Evolutionary conservation across 1,140 invertebrate genomes (phyloP), one percentile per base, ranked within the genome.

Genomic region (Dermatophagoides farinae): DNA sequence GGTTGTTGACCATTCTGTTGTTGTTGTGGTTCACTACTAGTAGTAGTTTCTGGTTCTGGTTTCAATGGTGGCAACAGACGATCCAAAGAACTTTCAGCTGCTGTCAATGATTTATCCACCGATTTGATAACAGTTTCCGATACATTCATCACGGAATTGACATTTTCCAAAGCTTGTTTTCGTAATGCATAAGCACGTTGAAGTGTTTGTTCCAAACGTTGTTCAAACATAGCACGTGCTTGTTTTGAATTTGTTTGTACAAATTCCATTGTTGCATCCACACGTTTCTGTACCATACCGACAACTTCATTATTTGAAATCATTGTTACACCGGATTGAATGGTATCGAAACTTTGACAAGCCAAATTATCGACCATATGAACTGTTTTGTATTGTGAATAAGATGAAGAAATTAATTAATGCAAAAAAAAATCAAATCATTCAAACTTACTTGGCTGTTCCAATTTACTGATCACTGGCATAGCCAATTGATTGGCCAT

Each of bases 401-500:
- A 1, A 43, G 5, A 43, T 43, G 12, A 43, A 43, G 4, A 43
- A 16, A 5, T 1, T 2, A 43, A 16, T 2, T 5, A 43, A 43
- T 16, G 2, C 5, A 43, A 16, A 1, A 18, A 16, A 4, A 43
- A 18, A 16, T 10, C 9, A 41, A 41, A 41, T 14, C 14, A 10
- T 41, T 41, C 14, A 43, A 43, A 55, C 53, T 38, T 55, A 55
- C 53, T 55, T 39, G 53, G 53, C 38, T 55, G 53, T 25, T 55
- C 53, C 9, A 55, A 23, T 44, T 55, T 31, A 25, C 5, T 55
- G 14, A 55, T 14, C 53, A 55, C 53, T 6, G 53, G 53, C 38
- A 55, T 23, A 1, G 22, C 53, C 6, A 55, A 40, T 20, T 55
- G 53, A 20, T 25, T n/a, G 4, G 38, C 14, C 31, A 31, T 31